Conservation (phyloP, 2,797 vertebrate genomes). For the Cossypha niveicapilla region DNA sequence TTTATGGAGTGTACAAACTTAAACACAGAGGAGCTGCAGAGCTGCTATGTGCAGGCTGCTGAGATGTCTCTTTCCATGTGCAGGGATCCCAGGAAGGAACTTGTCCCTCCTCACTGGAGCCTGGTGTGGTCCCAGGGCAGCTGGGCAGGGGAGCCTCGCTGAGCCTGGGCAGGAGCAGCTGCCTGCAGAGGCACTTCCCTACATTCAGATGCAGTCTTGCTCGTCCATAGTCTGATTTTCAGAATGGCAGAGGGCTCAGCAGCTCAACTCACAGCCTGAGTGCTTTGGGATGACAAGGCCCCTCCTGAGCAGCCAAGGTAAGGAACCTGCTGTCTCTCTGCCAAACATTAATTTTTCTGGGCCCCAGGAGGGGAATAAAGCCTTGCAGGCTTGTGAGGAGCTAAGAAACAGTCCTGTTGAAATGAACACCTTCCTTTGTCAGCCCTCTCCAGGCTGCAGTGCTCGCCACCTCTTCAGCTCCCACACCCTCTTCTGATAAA, state of each 20-base stretch:
- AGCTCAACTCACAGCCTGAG: neutral
- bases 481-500: neutral
- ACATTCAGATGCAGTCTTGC: neutral
- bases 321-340: neutral
- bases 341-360: neutral
- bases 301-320: neutral
- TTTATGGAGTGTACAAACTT: fast-evolving
- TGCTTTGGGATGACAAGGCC: neutral
- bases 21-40: neutral
- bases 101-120: fast-evolving
- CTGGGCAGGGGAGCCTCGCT: fast-evolving
- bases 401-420: neutral
- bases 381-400: neutral
- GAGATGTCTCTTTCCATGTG: neutral
- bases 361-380: neutral
- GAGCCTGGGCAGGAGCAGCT: neutral
- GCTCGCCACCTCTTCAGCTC: neutral
- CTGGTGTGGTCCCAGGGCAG: fast-evolving
- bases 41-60: neutral
- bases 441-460: neutral
- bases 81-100: neutral
- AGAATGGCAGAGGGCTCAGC: neutral
- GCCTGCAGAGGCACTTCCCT: neutral
- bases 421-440: neutral
- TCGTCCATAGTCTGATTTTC: neutral